Evolutionary conservation across 2,888 invertebrate species (phyloP), one percentile per base, ranked within the genome.

Genomic region (Morpho helenor): DNA sequence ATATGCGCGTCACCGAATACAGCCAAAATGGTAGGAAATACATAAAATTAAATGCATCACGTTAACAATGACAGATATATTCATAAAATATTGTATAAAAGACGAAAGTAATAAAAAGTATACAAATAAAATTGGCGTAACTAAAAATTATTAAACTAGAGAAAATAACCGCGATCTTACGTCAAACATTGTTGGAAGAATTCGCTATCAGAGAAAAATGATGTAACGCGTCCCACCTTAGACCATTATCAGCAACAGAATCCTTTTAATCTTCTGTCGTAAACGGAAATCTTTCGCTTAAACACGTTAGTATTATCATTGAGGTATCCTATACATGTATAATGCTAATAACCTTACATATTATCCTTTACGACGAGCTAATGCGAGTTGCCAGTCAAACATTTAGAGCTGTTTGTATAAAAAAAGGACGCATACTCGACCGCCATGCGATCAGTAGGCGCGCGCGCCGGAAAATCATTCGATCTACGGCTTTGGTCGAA

Each of bases 361-460:
- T 87, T 89, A 90, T 89, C 89, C 90, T 89, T 88, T 86, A 82
- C 85, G 82, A 82, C 85, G 81, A 85, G 82, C 75, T 84, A 87
- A 87, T 82, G 77, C 85, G 74, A 76, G 74, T 73, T 75, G 86
- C 81, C 86, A 79, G 80, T 82, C 84, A 76, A 83, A 87, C 84
- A 84, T 86, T 84, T 80, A 85, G 83, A 83, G 79, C 82, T 77
- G 71, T 76, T 65, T 73, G 79, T 85, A 84, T 84, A 82, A 85
- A 88, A 86, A 88, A 88, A 87, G 86, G 86, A 87, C 79, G 84
- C 71, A 70, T 70, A 68, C 69, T 70, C 69, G 63, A 66, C 61
- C 72, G 74, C 73, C 67, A 68, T 72, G 76, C 75, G 73, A 74
- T 72, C 78, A 74, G 75, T 69, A 80, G 80, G 85, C 85, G 76